Conservation (phyloP, 1,140 invertebrate genomes). For the Drosophila melanogaster region Release_6_plus_ISO1_MT NC_004354.4:4142501-4143000, state of each 20-base stretch:
- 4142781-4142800: conserved; percentile 91
- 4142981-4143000: conserved; percentile 86
- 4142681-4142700: conserved; percentile 94
- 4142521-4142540: conserved; percentile 87
- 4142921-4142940: conserved; percentile 86
- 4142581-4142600: conserved; percentile 87
- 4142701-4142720: conserved; percentile 92
- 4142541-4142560: conserved; percentile 91
- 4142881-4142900: conserved; percentile 87
- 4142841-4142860: conserved; percentile 93
- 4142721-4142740: conserved; percentile 93
- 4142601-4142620: conserved; percentile 88
- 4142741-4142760: conserved; percentile 92
- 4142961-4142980: conserved; percentile 87
- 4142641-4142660: conserved; percentile 86
- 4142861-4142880: conserved; percentile 94
- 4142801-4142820: conserved; percentile 94
- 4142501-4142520: conserved; percentile 90
- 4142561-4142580: conserved; percentile 93
- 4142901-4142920: conserved; percentile 87
- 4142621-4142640: conserved; percentile 88
- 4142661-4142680: conserved; percentile 85
- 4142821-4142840: conserved; percentile 89
- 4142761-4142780: conserved; percentile 88
- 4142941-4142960: conserved; percentile 87